Base-by-base conservation (phyloP, 2,113 vertebrate species). In the Ceyx cyanopectus region DNA sequence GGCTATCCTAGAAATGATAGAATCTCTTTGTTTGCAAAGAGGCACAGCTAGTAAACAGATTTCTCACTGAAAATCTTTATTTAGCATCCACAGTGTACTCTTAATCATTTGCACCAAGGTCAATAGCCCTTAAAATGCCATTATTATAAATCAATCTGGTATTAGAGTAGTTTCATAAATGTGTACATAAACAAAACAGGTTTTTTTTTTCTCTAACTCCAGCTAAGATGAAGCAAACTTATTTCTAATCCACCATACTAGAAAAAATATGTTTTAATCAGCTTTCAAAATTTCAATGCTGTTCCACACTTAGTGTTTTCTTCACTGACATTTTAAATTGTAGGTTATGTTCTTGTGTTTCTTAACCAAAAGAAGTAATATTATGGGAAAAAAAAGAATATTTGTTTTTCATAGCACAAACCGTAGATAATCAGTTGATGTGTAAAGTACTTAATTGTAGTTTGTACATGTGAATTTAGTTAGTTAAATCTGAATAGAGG, bases 21-120 rank as follows among this genome's bases (percentile, higher is more conserved):
- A 78, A 57, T 56, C 40, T 67, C 70, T 89, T 29, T 81, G 58
- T 87, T 95, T 89, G 53, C 58, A 76, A 58, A 92, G 69, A 74
- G 61, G 22, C 89, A 58, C 6, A 46, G 66, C 69, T 86, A 32
- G 62, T 81, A 93, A 95, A 79, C 54, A 84, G 37, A 81, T 81
- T 32, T 87, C 53, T 81, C 63, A 51, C 89, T 87, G 81, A 89
- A 96, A 95, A 86, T 78, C 82, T 85, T 91, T 83, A 83, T 78
- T 93, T 90, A 85, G 74, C 79, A 72, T 32, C 48, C 29, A 45
- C 16, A 81, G 40, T 65, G 66, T 81, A 27, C 81, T 68, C 43
- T 61, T 90, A 78, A 81, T 90, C 73, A 46, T 90, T 60, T 77
- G 54, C 41, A 87, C 30, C 85, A 88, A 90, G 92, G 77, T 94